A percentile compares a stretch with the other conserved stretches of the same genome.
phyloP scores from a whole-genome alignment of 1,140 invertebrate species.

The Eriosoma lanigerum region DNA sequence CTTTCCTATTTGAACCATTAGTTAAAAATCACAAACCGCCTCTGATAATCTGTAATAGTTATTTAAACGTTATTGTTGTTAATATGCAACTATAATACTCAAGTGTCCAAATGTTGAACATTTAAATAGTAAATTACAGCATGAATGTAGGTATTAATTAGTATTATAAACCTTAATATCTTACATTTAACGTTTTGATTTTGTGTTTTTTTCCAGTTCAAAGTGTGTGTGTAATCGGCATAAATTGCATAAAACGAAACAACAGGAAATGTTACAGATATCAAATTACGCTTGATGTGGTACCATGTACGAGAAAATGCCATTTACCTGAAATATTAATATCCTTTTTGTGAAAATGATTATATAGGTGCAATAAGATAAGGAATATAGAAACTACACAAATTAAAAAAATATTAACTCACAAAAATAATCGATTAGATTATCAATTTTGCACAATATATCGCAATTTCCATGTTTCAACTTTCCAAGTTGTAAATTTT shows the following conservation, averaged over 20 bases:
- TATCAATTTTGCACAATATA: no score
- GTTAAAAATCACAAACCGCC: background rate
- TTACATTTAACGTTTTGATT: slow-evolving; percentile 53
- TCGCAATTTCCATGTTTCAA: no score
- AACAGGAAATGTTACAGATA: slow-evolving; percentile 64
- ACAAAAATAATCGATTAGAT: no score
- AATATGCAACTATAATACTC: no score
- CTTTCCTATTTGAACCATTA: background rate
- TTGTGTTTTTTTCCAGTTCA: slow-evolving; percentile 65
- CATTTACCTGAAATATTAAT: slow-evolving; percentile 31
- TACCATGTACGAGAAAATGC: slow-evolving; percentile 38
- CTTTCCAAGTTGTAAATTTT: no score
- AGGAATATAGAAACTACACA: no score
- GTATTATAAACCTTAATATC: background rate
- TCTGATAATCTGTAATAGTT: no score
- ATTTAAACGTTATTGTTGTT: no score
- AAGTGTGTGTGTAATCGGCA: slow-evolving; percentile 69
- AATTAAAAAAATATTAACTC: no score
- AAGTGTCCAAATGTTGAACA: background rate
- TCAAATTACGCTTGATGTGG: slow-evolving; percentile 33
- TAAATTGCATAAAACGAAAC: slow-evolving; percentile 64
- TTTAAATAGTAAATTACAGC: background rate
- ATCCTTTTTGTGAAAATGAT: background rate
- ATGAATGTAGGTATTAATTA: background rate
- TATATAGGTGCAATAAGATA: background rate